Evolutionary conservation across 2,888 invertebrate genomes (phyloP), one percentile per base, ranked within the genome.

Genomic region (Poecilobothrus nobilitatus): DNA sequence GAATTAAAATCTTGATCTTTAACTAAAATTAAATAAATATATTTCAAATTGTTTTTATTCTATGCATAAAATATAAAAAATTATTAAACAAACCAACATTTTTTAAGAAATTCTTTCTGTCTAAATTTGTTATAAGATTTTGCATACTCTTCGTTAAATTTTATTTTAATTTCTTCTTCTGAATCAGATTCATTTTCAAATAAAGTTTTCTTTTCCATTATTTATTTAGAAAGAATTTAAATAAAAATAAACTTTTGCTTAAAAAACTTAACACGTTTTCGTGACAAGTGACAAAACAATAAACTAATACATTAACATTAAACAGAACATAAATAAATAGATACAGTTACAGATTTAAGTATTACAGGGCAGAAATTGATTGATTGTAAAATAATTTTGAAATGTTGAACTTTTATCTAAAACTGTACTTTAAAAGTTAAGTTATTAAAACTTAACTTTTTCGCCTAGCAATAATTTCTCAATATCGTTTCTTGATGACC

Each of bases 51-150:
- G 37, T 5, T n/a, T 34, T 34, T 34, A 74, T 18, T 21, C 18
- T 8, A 10, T n/a, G n/a, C n/a, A n/a, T n/a, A 68, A 68, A 44
- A 21, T 44, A 22, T 5, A 7, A 18, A 18, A 37, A 61, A 37
- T 65, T 34, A 67, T 20, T 44, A 70, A 22, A 66, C 8, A 66
- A 22, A 22, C 85, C 83, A 84, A 92, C 92, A 82, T 84, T 90
- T 92, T 77, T 94, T 89, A 22, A 92, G 81, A 79, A 94, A 91
- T 80, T 96, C 96, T 76, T 92, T 92, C 76, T 90, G 88, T 67
- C 95, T 86, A 89, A 94, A 92, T 70, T 82, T 84, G 77, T 94
- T 88, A 77, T 95, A 96, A 73, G 87, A 88, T 74, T 90, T 89
- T 0, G 96, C 95, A 81, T 94, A 96, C 68, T 87, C 87, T 77